phyloP scores from a whole-genome alignment of 2,888 invertebrate genomes.

The Oligia latruncula region DNA sequence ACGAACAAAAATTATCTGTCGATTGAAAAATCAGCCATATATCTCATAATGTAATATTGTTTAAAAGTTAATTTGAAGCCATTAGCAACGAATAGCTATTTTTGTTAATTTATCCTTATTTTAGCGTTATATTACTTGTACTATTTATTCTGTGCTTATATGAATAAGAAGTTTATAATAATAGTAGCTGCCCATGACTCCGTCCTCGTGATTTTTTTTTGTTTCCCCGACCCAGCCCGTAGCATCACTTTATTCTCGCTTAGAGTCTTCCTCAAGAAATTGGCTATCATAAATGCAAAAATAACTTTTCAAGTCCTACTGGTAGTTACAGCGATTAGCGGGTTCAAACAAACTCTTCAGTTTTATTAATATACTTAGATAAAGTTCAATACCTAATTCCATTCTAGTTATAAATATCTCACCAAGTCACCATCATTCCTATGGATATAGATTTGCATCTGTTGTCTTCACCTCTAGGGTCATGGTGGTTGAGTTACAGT shows the following conservation, averaged over 20 bases:
- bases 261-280: no score
- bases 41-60: background rate
- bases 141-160: background rate
- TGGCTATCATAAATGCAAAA: no score
- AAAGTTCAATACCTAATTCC: background rate
- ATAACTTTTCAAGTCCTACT: no score
- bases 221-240: no score
- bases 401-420: background rate
- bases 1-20: no score
- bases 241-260: no score
- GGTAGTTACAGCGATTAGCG: no score
- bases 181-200: no score
- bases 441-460: background rate
- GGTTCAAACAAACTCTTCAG: no score
- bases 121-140: background rate
- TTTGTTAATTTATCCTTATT: background rate
- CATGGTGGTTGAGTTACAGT: constrained; percentile 6
- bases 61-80: background rate
- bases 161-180: background rate
- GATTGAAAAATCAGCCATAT: no score
- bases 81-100: background rate
- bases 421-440: background rate
- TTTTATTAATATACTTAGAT: no score
- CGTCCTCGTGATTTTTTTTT: no score
- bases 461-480: constrained; percentile 6